Evolutionary conservation across 2,888 invertebrate genomes (phyloP), one percentile per base, ranked within the genome.

Genomic region (Eilema depressum): DNA sequence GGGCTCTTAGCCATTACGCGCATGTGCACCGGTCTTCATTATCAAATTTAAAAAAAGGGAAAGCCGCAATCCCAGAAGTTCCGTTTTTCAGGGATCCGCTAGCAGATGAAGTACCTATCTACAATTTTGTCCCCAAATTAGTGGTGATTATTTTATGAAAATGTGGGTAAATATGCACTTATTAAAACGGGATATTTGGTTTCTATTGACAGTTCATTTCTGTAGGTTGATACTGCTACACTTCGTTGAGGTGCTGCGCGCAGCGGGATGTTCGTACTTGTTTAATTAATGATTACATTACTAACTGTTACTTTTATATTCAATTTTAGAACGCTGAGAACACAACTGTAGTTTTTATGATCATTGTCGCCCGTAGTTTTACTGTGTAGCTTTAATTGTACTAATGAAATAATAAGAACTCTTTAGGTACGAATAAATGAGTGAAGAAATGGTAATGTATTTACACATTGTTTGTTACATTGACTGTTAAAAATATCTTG

Each of bases 11-110:
- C 11, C 12, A 59, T 75, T 61, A 74, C 82, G 83, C 89, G 87
- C 87, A 87, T 86, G 88, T 85, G 81, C 89, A 86, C 84, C 88
- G 82, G 88, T 71, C 87, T 85, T 83, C 87, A 85, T 86, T 86
- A 88, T 81, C 73, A 65, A 85, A 83, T 83, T 85, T 87, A 87
- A 88, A 73, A n/a, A 47, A 47, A 47, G 1, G 7, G 20, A 20
- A 41, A 41, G 17, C 17, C 14, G 37, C 37, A 37, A 3, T 37
- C 41, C 17, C 41, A 4, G 17, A 41, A 41, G 41, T 14, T 4
- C 2, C 10, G 4, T 41, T 41, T 37, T 41, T 41, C 41, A 41
- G 17, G 12, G 20, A 14, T 47, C 20, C 12, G 20, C 3, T 47
- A 20, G 47, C 7, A 47, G 1, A 4, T 47, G 47, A 17, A 20